Conservation (phyloP, 2,113 vertebrate species). For the Thomomys bottae region DNA sequence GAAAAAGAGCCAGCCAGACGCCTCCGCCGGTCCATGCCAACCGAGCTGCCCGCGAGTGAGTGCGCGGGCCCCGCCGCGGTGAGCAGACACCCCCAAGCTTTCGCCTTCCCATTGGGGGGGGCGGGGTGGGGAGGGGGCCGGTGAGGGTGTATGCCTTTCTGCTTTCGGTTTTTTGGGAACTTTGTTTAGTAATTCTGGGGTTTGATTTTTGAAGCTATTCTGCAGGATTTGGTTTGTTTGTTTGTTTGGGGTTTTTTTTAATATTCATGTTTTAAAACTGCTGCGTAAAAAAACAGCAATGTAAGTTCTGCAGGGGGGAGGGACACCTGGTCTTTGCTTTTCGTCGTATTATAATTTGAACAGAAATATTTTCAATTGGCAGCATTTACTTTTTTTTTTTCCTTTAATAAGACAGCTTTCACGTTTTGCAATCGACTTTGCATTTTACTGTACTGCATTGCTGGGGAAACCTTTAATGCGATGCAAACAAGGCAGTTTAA, state of each 20-base stretch:
- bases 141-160: background rate
- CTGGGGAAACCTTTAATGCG: constrained; percentile 19
- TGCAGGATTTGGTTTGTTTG: no score
- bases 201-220: constrained; percentile 49
- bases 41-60: constrained; percentile 11
- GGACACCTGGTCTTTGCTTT: constrained; percentile 23
- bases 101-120: no score
- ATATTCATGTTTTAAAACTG: constrained; percentile 4
- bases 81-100: no score
- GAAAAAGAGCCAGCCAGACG: background rate
- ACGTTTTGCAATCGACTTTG: background rate
- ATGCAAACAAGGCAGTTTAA: constrained; percentile 36
- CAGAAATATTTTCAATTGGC: constrained; percentile 16
- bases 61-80: background rate
- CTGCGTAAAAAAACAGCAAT: constrained; percentile 30
- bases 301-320: constrained; percentile 27
- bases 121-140: no score
- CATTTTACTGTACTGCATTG: constrained; percentile 38
- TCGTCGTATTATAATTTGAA: constrained; percentile 46
- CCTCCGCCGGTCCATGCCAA: background rate
- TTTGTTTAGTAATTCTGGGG: constrained; percentile 12
- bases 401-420: constrained; percentile 35
- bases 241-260: background rate
- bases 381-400: background rate
- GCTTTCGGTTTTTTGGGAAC: background rate